These are phyloP conservation scores for Chaetops frenatus DNA, from an alignment of 2,113 vertebrate species.

Conservation along the genomic window DNA sequence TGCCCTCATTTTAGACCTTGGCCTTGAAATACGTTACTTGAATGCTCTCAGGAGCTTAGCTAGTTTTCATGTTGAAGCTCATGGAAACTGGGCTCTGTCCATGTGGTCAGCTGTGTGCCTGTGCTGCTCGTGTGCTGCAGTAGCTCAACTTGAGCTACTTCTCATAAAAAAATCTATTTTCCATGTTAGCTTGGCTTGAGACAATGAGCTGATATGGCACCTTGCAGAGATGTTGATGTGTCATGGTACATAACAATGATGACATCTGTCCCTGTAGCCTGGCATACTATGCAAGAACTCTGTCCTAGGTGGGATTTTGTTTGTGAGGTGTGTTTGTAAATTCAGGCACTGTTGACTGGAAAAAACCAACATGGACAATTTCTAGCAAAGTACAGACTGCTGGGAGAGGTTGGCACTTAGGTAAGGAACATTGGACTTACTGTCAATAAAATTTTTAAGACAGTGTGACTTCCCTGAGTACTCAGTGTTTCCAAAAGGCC, in stretches of 20 bases:
- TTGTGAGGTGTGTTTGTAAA: not conserved
- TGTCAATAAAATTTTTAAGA: not conserved
- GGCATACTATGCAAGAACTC: not conserved
- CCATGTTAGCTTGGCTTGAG: not conserved
- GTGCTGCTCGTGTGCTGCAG: not conserved
- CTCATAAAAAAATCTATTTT: not conserved
- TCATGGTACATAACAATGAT: not conserved
- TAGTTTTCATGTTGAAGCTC: not conserved
- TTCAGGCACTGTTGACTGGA: not conserved
- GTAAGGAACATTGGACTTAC: not conserved
- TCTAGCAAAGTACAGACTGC: not conserved
- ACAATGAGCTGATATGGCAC: not conserved
- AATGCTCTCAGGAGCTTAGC: not conserved
- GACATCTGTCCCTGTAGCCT: not conserved
- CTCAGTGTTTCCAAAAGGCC: not conserved
- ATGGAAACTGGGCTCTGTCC: not conserved
- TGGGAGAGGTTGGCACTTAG: not conserved
- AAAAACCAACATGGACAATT: not conserved
- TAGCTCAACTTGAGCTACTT: not conserved
- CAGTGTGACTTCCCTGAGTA: not conserved
- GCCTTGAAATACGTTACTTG: not conserved
- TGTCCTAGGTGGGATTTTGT: not conserved
- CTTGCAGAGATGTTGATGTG: not conserved
- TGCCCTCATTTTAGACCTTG: not conserved
- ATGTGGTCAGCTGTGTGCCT: not conserved